phyloP scores from a whole-genome alignment of 2,797 vertebrate species.

The Acanthornis magna region DNA sequence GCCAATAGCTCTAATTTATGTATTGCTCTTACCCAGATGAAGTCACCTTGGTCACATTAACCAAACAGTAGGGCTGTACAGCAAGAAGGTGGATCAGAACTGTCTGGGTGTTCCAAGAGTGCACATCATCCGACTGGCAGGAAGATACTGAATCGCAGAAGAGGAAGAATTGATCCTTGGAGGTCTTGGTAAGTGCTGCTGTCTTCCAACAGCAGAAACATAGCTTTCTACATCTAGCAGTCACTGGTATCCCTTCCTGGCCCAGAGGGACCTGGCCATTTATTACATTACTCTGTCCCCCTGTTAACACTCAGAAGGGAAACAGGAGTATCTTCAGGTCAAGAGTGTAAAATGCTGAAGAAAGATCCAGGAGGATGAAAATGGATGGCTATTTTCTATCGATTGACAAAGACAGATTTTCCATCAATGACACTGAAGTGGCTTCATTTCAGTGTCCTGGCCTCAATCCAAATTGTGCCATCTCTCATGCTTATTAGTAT shows the following conservation, averaged over 20 bases:
- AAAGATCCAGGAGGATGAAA: not conserved
- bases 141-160: not conserved
- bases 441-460: not conserved
- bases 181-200: not conserved
- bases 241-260: not conserved
- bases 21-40: not conserved
- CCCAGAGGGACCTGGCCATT: not conserved
- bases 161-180: not conserved
- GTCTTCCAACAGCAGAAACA: not conserved
- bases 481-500: not conserved
- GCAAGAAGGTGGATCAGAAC: not conserved
- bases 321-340: not conserved
- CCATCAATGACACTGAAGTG: not conserved
- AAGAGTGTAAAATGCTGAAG: not conserved
- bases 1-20: not conserved
- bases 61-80: not conserved
- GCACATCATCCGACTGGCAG: not conserved
- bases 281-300: not conserved
- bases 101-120: not conserved
- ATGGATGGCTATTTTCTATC: slow-evolving; percentile 1
- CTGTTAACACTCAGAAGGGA: not conserved
- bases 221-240: not conserved
- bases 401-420: not conserved
- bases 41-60: not conserved
- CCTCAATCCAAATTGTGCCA: not conserved